A percentile compares a stretch with the other conserved stretches of the same genome.
These are phyloP conservation scores for Brachionus paranguensis DNA, from an alignment of 1,140 invertebrate species.

Conservation along the genomic window DNA sequence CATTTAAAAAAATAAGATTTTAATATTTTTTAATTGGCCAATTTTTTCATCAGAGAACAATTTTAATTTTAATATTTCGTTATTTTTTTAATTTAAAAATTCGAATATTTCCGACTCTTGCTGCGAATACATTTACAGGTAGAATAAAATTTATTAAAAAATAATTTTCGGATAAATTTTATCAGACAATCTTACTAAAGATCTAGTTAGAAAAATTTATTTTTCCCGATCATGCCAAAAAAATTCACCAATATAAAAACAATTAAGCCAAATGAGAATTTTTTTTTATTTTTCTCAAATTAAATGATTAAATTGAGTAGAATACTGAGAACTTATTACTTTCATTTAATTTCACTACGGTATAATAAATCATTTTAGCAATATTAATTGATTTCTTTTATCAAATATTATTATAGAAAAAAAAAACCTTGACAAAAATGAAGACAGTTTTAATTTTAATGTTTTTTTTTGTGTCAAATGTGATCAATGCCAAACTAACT, in stretches of 20 bases:
- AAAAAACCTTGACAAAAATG: not conserved
- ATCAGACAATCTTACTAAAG: not conserved
- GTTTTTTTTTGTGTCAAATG: not conserved
- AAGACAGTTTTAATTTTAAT: not conserved
- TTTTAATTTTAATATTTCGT: no score
- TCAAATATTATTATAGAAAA: not conserved
- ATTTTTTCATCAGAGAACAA: no score
- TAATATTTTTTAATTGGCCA: no score
- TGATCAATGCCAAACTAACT: slow-evolving; percentile 25
- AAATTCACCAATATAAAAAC: not conserved
- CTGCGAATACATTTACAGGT: not conserved
- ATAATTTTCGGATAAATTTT: not conserved
- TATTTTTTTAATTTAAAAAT: not conserved
- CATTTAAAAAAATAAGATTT: no score
- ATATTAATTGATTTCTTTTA: not conserved
- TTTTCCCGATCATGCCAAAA: not conserved
- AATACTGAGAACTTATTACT: not conserved
- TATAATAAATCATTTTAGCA: not conserved
- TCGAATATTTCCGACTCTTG: not conserved
- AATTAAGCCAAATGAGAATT: not conserved
- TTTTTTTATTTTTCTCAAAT: not conserved
- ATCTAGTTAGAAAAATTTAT: not conserved
- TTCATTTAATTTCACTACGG: not conserved
- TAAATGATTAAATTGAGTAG: not conserved
- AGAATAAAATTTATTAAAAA: not conserved